These are phyloP conservation scores for Sebastes nivosus DNA, from an alignment of 2,797 vertebrate genomes.

Conservation along the genomic window DNA sequence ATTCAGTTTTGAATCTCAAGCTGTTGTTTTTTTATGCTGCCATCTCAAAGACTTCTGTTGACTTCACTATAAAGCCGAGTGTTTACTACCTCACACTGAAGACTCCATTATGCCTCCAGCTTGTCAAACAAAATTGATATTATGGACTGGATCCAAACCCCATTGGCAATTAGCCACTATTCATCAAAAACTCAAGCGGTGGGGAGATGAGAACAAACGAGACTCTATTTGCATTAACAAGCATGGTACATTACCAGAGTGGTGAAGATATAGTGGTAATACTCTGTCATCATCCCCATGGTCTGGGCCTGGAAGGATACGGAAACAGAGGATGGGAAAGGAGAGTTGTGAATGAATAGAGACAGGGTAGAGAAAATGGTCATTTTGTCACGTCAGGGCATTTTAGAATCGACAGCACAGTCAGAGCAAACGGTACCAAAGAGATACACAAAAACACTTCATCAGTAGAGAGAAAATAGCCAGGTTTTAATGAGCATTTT, in stretches of 20 bases:
- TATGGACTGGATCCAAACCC: slow-evolving; percentile 74
- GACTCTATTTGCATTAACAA: slow-evolving; percentile 76
- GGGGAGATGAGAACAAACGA: slow-evolving; percentile 70
- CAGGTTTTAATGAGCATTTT: slow-evolving; percentile 44
- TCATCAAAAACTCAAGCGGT: slow-evolving; percentile 73
- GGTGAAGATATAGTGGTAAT: slow-evolving; percentile 99
- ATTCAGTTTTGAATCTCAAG: slow-evolving; percentile 41
- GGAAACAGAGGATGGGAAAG: slow-evolving; percentile 34
- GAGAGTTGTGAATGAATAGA: slow-evolving; percentile 40
- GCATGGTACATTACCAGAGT: slow-evolving; percentile 93
- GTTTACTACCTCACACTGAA: slow-evolving; percentile 66
- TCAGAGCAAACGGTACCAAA: slow-evolving; percentile 36
- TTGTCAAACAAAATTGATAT: slow-evolving; percentile 81
- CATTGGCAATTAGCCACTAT: slow-evolving; percentile 79
- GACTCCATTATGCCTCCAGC: slow-evolving; percentile 74
- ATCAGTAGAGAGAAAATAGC: neutral
- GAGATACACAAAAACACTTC: neutral
- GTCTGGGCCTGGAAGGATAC: slow-evolving; percentile 91
- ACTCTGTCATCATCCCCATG: slow-evolving; percentile 99
- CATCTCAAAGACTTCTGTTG: slow-evolving; percentile 65
- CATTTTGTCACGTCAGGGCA: slow-evolving; percentile 38
- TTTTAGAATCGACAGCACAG: slow-evolving; percentile 53
- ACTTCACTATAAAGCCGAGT: slow-evolving; percentile 60
- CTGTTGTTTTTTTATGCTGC: slow-evolving; percentile 35
- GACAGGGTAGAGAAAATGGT: slow-evolving; percentile 30